phyloP scores from a whole-genome alignment of 2,888 invertebrate genomes.

The Camptogramma bilineatum region DNA sequence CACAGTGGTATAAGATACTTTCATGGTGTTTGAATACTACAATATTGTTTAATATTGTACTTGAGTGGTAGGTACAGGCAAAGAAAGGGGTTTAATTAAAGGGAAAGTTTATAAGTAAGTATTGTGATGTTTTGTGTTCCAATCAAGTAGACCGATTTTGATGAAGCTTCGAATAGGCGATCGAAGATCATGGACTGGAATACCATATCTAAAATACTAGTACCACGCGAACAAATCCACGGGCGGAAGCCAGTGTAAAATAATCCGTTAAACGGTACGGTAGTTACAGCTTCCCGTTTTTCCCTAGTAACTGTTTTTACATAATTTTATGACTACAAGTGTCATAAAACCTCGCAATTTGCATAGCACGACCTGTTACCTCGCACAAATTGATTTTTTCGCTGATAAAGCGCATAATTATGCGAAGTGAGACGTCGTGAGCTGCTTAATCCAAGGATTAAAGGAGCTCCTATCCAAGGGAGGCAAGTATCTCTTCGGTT shows the following conservation, averaged over 20 bases:
- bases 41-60: too few relatives aligned
- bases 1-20: too few relatives aligned
- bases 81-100: too few relatives aligned
- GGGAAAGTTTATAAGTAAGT: too few relatives aligned
- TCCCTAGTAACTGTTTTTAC: conserved; percentile 12
- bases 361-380: conserved; percentile 46
- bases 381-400: conserved; percentile 70
- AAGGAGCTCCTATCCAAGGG: conserved; percentile 73
- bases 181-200: too few relatives aligned
- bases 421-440: conserved; percentile 72
- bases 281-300: conserved; percentile 6
- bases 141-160: too few relatives aligned
- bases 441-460: conserved; percentile 74
- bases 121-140: too few relatives aligned
- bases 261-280: conserved; percentile 18
- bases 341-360: conserved; percentile 39
- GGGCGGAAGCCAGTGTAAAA: neutral
- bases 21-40: too few relatives aligned
- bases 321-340: conserved; percentile 33
- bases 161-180: too few relatives aligned
- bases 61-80: too few relatives aligned
- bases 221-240: too few relatives aligned
- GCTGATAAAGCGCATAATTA: conserved; percentile 76
- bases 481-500: conserved; percentile 72
- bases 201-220: too few relatives aligned